A percentile compares a stretch with the other conserved stretches of the same genome.
phyloP scores from a whole-genome alignment of 1,140 invertebrate species.

The Pseudomyrmex sp. region DNA sequence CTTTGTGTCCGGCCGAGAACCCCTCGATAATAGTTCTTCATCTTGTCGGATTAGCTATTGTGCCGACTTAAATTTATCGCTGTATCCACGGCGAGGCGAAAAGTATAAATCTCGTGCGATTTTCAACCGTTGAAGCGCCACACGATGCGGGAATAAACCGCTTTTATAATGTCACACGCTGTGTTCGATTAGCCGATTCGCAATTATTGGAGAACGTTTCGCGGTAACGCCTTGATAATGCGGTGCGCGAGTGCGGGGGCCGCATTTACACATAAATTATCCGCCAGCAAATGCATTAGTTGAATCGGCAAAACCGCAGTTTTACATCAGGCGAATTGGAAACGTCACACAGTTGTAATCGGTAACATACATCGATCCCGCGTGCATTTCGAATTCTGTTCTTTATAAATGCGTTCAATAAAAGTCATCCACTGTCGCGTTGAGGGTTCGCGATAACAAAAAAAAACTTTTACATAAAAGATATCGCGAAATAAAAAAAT shows the following conservation, averaged over 20 bases:
- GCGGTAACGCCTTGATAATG: conserved; percentile 55
- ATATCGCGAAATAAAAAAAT: too few species aligned
- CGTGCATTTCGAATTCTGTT: conserved; percentile 9
- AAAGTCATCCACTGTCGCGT: neutral
- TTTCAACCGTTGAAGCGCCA: conserved; percentile 6
- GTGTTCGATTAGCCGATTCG: conserved; percentile 57
- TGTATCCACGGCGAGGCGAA: conserved; percentile 5
- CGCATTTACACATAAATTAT: conserved; percentile 59
- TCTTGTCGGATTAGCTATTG: conserved; percentile 53
- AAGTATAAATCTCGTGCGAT: conserved; percentile 47
- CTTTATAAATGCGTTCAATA: neutral
- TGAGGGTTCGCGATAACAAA: neutral
- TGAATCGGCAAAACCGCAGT: conserved; percentile 42
- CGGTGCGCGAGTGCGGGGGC: neutral
- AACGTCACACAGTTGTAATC: conserved; percentile 23
- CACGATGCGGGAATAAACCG: conserved; percentile 50
- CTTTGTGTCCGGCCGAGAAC: neutral
- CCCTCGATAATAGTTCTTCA: conserved; percentile 47
- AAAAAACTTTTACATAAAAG: neutral
- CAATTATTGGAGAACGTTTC: conserved; percentile 58
- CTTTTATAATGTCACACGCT: conserved; percentile 43
- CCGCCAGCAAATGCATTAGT: conserved; percentile 30
- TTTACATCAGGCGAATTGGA: conserved; percentile 30
- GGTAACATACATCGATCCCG: neutral
- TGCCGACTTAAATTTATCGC: conserved; percentile 44